These are phyloP conservation scores for Elymnias hypermnestra DNA, from an alignment of 1,140 invertebrate genomes.

Conservation along the genomic window DNA sequence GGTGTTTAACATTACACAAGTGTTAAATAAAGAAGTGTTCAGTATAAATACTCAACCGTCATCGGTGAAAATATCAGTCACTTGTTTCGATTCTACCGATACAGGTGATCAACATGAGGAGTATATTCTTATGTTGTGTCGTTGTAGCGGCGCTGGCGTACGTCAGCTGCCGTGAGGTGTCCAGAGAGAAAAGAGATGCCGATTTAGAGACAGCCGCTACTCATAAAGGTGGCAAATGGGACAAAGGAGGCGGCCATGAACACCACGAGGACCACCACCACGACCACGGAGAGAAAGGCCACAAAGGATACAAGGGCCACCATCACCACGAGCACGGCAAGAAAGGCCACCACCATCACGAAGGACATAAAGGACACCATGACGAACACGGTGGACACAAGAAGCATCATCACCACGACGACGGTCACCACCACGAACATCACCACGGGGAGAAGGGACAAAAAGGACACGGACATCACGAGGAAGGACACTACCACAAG, in stretches of 20 bases:
- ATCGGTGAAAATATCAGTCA: slow-evolving; percentile 50
- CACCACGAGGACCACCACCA: slow-evolving; percentile 71
- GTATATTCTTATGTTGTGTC: slow-evolving; percentile 47
- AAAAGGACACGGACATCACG: slow-evolving; percentile 78
- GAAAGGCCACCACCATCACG: slow-evolving; percentile 84
- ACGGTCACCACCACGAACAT: slow-evolving; percentile 84
- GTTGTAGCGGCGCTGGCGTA: slow-evolving; percentile 49
- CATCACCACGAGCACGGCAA: slow-evolving; percentile 82
- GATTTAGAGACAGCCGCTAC: slow-evolving; percentile 76
- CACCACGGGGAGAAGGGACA: slow-evolving; percentile 81
- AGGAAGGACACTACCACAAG: slow-evolving; percentile 81
- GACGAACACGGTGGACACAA: slow-evolving; percentile 84
- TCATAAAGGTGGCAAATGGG: slow-evolving; percentile 75
- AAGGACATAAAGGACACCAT: slow-evolving; percentile 82
- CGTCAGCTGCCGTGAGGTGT: slow-evolving; percentile 48
- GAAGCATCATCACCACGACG: slow-evolving; percentile 84
- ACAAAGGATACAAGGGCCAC: slow-evolving; percentile 77
- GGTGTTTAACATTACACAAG: slow-evolving; percentile 52
- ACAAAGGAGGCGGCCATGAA: slow-evolving; percentile 75
- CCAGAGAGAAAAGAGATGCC: slow-evolving; percentile 60
- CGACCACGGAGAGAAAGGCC: slow-evolving; percentile 75
- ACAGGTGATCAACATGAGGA: slow-evolving; percentile 54
- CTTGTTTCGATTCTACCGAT: slow-evolving; percentile 35
- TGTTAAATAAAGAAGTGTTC: slow-evolving; percentile 43
- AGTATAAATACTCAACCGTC: slow-evolving; percentile 58